Evolutionary conservation across 1,140 invertebrate species (phyloP), one percentile per base, ranked within the genome.

Genomic region (Delia radicum): DNA sequence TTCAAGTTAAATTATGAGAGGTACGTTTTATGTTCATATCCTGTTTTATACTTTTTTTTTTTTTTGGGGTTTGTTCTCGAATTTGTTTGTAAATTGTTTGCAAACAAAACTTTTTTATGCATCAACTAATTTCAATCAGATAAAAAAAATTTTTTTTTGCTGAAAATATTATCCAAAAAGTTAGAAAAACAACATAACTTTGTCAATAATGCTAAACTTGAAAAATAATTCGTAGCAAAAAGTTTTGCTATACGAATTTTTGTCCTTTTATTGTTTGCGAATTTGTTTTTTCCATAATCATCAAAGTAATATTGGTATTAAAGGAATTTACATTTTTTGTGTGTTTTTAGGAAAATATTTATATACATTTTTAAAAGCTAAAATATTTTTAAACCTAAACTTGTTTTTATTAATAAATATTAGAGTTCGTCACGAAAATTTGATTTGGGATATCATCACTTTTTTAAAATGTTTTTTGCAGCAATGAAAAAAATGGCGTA

Each of bases 71-170:
- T 27, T 65, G 27, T 62, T 28, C 26, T 28, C 26, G n/a, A 65
- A 65, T 42, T 42, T 42, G 37, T 42, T 3, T 10, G 26, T n/a
- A 28, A 62, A 65, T 28, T 65, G 62, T 65, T 65, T 10, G 62
- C 62, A 65, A 65, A 65, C 62, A 65, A 65, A 65, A 65, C 62
- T 65, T 65, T 42, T 65, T 65, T 65, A 65, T 65, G 62, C 62
- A 65, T 65, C 62, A 29, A 65, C 62, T 65, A 65, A 65, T 65
- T 65, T 65, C 62, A 65, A 65, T 65, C 62, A 65, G 62, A 24
- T n/a, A n/a, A n/a, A n/a, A 28, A 42, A 42, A 42, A 6, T 42
- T 2, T 42, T 2, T 42, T 3, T 42, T 2, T 42, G 37, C 10
- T 6, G 3, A 13, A n/a, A n/a, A n/a, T n/a, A n/a, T n/a, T n/a